Base-by-base conservation (phyloP, 2,113 vertebrate genomes). In the Vombatus ursinus region DNA sequence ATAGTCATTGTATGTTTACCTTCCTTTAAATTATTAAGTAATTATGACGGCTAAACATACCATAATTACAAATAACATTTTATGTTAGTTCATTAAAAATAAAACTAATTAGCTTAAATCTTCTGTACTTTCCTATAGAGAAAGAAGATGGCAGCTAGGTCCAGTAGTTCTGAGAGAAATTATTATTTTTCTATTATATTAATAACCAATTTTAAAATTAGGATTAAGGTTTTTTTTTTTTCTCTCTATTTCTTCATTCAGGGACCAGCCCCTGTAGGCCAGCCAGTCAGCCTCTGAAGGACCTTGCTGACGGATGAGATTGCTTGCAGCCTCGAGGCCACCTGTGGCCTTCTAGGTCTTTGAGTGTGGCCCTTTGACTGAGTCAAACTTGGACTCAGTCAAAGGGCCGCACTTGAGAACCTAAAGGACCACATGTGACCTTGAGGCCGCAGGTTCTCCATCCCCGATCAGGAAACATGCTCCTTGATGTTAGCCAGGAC, bases 11-110 rank as follows among this genome's bases (percentile, higher is more conserved):
- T 7, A 50, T 31, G 26, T 28, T 2, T 68, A 3, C 0, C 52
- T 94, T 92, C 90, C 3, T 52, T 89, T n/a, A 48, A 91, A 77
- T 92, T 57, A 90, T 47, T 2, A 91, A 90, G 16, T 84, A 23
- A 51, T 92, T 92, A 52, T 2, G 16, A 52, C 25, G 90, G 91
- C 91, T 91, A 95, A 94, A 52, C 94, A 84, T n/a, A 31, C 26
- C 77, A 50, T 37, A 48, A 51, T 1, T n/a, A 54, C 92, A 90
- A 94, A 92, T 8, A 90, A 95, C 95, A 52, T 50, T 28, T 7
- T 26, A 84, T 53, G 22, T 6, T n/a, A 52, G 37, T 2, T 90
- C 9, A 25, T 49, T 48, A 3, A 90, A 90, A 49, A 57, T 57
- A 57, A 61, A 90, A 49, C 5, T 47, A 44, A 49, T n/a, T 77